phyloP scores from a whole-genome alignment of 2,797 vertebrate species.

The Sternarchorhynchus goeldii region DNA sequence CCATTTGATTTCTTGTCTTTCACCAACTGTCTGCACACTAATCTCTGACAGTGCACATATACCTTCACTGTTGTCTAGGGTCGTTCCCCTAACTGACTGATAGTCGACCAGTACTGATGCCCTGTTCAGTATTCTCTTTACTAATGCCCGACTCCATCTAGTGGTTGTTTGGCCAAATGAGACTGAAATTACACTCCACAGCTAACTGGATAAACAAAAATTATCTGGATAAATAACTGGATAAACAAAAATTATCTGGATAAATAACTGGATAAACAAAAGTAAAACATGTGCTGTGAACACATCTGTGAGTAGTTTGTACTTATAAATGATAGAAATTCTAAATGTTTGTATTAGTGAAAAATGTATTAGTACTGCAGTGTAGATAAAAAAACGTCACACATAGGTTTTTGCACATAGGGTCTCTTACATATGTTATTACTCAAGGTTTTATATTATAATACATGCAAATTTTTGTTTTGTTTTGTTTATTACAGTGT shows the following conservation, averaged over 20 bases:
- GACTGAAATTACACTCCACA: background rate
- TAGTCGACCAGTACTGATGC: background rate
- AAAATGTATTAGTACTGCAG: background rate
- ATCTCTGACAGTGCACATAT: background rate
- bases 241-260: no score
- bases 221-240: no score
- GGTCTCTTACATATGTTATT: background rate
- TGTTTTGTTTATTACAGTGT: background rate
- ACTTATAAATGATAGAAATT: no score
- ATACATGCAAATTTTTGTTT: no score
- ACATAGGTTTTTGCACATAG: background rate
- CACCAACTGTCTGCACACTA: background rate
- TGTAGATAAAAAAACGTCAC: background rate
- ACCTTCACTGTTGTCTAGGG: background rate
- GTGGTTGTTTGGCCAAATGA: constrained; percentile 22
- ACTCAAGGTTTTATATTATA: no score
- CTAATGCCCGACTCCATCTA: constrained; percentile 40
- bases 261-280: no score
- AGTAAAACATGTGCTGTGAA: no score
- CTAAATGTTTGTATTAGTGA: no score
- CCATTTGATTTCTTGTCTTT: background rate
- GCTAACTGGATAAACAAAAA: background rate
- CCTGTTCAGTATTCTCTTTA: constrained; percentile 17
- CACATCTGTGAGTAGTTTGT: no score
- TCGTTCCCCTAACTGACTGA: background rate